phyloP scores from a whole-genome alignment of 2,113 vertebrate species.

The Vimba vimba region DNA sequence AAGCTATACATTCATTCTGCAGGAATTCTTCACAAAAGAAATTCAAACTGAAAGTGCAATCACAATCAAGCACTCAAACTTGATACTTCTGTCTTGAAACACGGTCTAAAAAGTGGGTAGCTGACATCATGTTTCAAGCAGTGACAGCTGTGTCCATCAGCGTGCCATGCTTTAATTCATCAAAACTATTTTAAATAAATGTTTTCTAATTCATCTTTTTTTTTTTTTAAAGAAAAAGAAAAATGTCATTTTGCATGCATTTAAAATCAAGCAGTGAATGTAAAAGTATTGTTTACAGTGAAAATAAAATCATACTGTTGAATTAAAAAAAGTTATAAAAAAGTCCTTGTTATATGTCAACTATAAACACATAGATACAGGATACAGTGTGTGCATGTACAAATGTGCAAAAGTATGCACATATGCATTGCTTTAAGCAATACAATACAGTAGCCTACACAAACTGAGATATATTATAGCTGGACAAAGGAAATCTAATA shows the following conservation, averaged over 20 bases:
- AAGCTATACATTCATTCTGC: neutral
- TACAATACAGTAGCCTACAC: too few species aligned
- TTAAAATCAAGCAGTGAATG: neutral
- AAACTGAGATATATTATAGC: too few species aligned
- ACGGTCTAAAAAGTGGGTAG: too few species aligned
- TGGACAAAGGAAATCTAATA: too few species aligned
- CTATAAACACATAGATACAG: neutral
- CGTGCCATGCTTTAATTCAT: neutral
- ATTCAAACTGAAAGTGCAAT: neutral
- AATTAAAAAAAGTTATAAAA: neutral
- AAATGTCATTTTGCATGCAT: neutral
- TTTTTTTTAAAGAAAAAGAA: neutral
- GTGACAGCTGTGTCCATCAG: slow-evolving; percentile 1
- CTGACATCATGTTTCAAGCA: neutral
- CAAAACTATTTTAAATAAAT: neutral
- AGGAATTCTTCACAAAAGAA: neutral
- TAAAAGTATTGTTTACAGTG: neutral
- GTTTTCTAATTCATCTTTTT: neutral
- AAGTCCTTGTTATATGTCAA: neutral
- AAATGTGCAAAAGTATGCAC: too few species aligned
- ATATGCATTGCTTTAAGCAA: too few species aligned
- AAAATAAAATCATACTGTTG: neutral
- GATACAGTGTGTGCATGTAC: neutral
- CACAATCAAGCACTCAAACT: neutral
- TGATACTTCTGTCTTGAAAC: neutral